Conservation (phyloP, 2,888 invertebrate genomes). For the Pristionchus entomophagus region DNA sequence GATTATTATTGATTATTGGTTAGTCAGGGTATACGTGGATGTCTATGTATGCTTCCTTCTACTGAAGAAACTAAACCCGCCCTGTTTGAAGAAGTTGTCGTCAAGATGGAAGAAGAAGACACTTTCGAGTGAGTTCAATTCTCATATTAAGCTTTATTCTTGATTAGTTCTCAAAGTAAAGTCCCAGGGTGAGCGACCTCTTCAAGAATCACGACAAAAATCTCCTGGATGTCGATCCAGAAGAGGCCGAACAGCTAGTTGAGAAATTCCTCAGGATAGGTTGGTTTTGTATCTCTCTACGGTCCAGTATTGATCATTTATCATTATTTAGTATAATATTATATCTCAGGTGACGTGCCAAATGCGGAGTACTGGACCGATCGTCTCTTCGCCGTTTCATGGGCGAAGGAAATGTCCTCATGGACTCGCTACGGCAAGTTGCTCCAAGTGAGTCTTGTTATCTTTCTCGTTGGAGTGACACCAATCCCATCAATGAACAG, state of each 20-base stretch:
- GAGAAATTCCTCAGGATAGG: background rate
- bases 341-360: conserved; percentile 13
- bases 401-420: background rate
- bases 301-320: background rate
- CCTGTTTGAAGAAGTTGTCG: background rate
- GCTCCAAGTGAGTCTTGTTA: background rate
- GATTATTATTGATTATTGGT: background rate
- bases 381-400: conserved; percentile 28
- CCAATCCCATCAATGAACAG: background rate
- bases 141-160: background rate
- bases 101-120: conserved; percentile 34
- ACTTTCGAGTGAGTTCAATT: conserved; percentile 2
- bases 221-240: conserved; percentile 17
- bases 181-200: background rate
- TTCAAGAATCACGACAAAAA: conserved; percentile 13
- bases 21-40: background rate
- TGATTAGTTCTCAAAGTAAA: background rate
- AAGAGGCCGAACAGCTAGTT: background rate
- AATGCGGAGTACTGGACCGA: conserved; percentile 43
- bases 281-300: background rate
- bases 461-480: background rate
- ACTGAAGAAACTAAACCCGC: background rate
- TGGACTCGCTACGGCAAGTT: conserved; percentile 28
- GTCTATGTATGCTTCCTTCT: background rate
- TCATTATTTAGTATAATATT: background rate